Evolutionary conservation across 2,888 invertebrate genomes (phyloP).

Genomic region (Cerastis leucographa): DNA sequence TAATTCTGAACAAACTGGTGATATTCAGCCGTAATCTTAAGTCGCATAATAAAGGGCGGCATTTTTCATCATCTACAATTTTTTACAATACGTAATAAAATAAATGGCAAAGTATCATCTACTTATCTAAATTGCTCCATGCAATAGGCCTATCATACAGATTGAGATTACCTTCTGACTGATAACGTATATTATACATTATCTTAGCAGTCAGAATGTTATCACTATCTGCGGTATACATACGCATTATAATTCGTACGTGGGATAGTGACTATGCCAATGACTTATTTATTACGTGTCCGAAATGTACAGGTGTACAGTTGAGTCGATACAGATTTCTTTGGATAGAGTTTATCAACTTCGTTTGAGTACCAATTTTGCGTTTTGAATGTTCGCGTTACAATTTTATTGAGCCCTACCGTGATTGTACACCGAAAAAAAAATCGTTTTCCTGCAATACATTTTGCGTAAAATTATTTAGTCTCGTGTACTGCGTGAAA

Average conservation of each 20-base stretch:
- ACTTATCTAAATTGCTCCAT: constrained; percentile 7
- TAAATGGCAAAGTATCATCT: background rate
- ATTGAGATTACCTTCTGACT: background rate
- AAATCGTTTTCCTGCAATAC: too few species aligned
- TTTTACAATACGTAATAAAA: background rate
- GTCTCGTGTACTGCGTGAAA: too few species aligned
- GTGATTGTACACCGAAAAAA: too few species aligned
- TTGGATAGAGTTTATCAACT: background rate
- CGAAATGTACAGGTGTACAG: background rate
- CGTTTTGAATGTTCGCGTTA: too few species aligned
- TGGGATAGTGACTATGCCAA: background rate
- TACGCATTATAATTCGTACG: background rate
- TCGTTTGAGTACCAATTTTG: too few species aligned
- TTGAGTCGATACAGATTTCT: background rate
- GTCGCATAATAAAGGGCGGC: background rate
- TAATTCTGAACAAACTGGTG: too few species aligned
- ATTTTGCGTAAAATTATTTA: too few species aligned
- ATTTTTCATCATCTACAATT: background rate
- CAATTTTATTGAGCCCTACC: too few species aligned
- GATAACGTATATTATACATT: background rate
- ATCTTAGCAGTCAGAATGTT: constrained; percentile 9
- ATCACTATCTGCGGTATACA: constrained; percentile 11
- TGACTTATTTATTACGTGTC: background rate
- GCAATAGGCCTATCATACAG: constrained; percentile 8
- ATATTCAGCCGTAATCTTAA: too few species aligned